Conservation (phyloP, 2,797 vertebrate species). For the Potorous gilbertii region DNA sequence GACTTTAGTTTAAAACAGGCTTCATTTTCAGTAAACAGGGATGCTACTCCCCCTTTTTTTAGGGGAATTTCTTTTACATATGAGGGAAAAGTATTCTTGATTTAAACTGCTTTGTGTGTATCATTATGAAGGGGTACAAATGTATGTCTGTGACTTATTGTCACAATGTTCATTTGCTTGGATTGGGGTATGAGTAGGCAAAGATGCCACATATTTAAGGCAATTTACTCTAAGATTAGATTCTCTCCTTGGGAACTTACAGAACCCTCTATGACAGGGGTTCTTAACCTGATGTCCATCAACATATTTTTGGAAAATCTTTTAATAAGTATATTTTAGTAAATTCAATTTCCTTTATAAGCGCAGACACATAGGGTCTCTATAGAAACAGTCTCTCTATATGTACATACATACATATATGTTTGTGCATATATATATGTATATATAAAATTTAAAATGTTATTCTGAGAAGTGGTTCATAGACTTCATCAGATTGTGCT, state of each 20-base stretch:
- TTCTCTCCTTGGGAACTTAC: not conserved
- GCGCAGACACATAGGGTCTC: not conserved
- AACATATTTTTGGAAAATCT: not conserved
- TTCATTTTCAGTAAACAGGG: conserved; percentile 9
- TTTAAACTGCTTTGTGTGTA: not conserved
- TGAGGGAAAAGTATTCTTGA: not conserved
- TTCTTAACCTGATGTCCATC: not conserved
- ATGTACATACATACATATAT: too few species aligned
- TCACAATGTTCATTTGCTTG: not conserved
- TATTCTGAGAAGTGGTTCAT: not conserved
- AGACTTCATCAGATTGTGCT: not conserved
- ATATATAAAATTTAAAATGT: not conserved
- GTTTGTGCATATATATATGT: too few species aligned
- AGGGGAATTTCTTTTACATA: not conserved
- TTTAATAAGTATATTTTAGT: not conserved
- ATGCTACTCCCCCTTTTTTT: not conserved
- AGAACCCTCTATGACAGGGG: not conserved
- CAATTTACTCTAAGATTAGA: not conserved
- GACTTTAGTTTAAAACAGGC: conserved; percentile 14
- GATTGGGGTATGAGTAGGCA: not conserved
- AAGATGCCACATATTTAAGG: not conserved
- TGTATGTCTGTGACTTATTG: not conserved
- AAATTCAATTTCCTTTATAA: not conserved
- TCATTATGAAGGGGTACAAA: not conserved
- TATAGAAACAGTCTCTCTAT: not conserved